Evolutionary conservation across 2,113 vertebrate genomes (phyloP).

Genomic region (Rhombomys opimus): DNA sequence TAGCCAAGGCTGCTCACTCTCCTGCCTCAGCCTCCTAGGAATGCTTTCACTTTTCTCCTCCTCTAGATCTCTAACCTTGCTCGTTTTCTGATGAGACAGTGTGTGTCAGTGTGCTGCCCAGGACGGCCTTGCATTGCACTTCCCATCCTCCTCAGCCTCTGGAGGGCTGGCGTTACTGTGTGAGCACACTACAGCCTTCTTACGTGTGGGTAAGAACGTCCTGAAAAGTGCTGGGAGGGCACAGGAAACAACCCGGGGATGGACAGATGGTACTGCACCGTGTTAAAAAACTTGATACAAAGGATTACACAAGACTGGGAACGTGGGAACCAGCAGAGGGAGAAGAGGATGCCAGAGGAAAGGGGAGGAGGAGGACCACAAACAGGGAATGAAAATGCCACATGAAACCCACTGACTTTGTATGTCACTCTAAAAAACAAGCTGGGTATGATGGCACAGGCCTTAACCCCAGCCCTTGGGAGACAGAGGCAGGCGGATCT

Average conservation of each 20-base stretch:
- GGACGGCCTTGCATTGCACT: neutral
- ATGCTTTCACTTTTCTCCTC: neutral
- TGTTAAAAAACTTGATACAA: neutral
- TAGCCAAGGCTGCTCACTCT: neutral
- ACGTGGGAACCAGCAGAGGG: neutral
- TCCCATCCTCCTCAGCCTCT: neutral
- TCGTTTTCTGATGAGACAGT: neutral
- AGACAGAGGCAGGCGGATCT: neutral
- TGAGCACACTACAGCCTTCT: neutral
- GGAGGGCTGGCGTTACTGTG: neutral
- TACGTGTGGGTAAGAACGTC: neutral
- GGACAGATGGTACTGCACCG: neutral
- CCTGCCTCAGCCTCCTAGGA: neutral
- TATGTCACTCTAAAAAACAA: neutral
- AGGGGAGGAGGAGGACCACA: neutral
- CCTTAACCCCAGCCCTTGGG: neutral
- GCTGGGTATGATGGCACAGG: neutral
- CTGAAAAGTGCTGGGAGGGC: neutral
- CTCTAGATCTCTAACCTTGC: neutral
- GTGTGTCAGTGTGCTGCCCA: neutral
- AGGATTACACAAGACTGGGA: neutral
- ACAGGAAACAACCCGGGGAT: neutral
- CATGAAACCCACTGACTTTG: neutral
- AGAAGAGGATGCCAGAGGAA: neutral
- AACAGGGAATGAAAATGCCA: neutral